These are phyloP conservation scores for Metellina segmentata DNA, from an alignment of 2,888 invertebrate species.

Conservation along the genomic window DNA sequence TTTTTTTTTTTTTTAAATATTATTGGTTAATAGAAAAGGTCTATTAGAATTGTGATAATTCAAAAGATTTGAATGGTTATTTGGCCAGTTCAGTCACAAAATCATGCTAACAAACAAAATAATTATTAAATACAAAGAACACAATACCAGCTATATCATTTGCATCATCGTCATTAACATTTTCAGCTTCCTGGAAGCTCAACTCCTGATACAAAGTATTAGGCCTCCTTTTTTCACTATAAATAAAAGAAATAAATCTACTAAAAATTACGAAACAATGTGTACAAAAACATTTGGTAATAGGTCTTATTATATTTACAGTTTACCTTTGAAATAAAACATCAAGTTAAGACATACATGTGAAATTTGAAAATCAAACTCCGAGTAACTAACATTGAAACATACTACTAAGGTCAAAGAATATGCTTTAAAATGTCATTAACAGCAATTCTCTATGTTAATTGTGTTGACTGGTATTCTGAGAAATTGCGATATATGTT, in stretches of 20 bases:
- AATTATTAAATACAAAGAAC: conserved; percentile 8
- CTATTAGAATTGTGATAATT: too few species aligned
- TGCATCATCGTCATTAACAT: conserved; percentile 87
- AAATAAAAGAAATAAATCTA: background rate
- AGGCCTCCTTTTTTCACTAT: conserved; percentile 85
- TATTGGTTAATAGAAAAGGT: background rate
- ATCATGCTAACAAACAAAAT: background rate
- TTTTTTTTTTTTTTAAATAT: background rate
- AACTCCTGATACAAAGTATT: conserved; percentile 96
- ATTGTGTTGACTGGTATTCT: too few species aligned
- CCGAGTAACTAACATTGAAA: too few species aligned
- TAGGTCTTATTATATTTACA: background rate
- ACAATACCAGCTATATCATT: conserved; percentile 93
- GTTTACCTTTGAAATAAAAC: background rate
- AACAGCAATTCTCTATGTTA: too few species aligned
- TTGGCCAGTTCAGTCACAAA: background rate
- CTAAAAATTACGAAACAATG: background rate
- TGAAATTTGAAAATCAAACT: background rate
- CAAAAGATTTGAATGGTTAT: background rate
- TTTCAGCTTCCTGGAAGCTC: conserved; percentile 92
- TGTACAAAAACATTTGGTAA: background rate
- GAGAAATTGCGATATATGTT: too few species aligned
- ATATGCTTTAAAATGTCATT: too few species aligned
- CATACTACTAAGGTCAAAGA: too few species aligned
- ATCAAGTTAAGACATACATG: background rate